Evolutionary conservation across 1,140 invertebrate genomes (phyloP), one percentile per base, ranked within the genome.

Genomic region (Caenorhabditis remanei): DNA sequence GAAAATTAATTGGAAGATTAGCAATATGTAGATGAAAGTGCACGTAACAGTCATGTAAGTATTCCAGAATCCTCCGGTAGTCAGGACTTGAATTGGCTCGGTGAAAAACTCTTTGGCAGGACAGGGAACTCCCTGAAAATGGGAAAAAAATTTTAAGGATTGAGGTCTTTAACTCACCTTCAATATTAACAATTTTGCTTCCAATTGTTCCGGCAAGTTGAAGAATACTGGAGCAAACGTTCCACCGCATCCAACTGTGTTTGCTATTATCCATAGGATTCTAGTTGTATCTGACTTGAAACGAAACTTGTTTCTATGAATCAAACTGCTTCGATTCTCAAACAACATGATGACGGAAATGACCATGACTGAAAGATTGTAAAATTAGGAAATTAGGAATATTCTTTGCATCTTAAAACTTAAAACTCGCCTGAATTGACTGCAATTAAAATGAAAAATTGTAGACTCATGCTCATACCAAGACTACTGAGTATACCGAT

Each of bases 271-370:
- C 19, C 56, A 58, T n/a, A 58, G n/a, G 21, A n/a, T 58, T 58
- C 56, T 58, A 3, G 8, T 65, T 11, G 2, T 40, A 2, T 14
- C 9, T 40, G 32, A 41, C 24, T 13, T 32, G 24, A 40, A 40
- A 40, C 11, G 24, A 13, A 65, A 40, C 1, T 5, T 4, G 13
- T 65, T 65, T 8, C 9, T 11, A 24, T 8, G 9, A 14, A 40
- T 65, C 24, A 65, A n/a, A 65, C 21, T 65, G 32, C 32, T 65
- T 7, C 61, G 21, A 65, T 65, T 65, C 24, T 65, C 21, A 65
- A 65, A 65, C 9, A 32, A 40, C 32, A 40, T 40, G 0, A n/a
- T 14, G 9, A 32, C 21, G 24, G 61, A 32, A 4, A 71, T n/a
- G 11, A 43, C 16, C 40, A 71, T 46, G 8, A 16, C 65, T 71